These are phyloP conservation scores for Menidia menidia DNA, from an alignment of 2,797 vertebrate species.

Conservation along the genomic window DNA sequence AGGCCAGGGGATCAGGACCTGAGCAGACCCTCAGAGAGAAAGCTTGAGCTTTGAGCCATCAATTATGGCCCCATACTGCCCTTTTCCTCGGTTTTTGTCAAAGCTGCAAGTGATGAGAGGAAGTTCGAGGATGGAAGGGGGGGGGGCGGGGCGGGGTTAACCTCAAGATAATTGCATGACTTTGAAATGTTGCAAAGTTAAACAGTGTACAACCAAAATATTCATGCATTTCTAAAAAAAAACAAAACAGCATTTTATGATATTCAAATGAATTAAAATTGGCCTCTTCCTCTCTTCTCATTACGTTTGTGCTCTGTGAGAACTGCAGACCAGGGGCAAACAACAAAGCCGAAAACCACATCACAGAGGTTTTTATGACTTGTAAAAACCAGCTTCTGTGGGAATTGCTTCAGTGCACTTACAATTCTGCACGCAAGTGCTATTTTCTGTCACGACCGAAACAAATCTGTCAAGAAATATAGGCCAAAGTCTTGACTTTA, in stretches of 20 bases:
- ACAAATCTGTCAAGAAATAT: conserved; percentile 71
- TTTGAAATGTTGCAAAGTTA: conserved; percentile 40
- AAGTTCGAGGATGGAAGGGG: background rate
- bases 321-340: conserved; percentile 57
- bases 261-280: conserved; percentile 50
- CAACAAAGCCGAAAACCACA: conserved; percentile 66
- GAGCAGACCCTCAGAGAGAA: conserved; percentile 78
- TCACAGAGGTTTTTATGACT: conserved; percentile 75
- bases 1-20: conserved; percentile 81
- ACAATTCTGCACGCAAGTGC: conserved; percentile 60
- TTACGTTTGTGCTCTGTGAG: conserved; percentile 52
- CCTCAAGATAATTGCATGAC: conserved; percentile 14
- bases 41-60: conserved; percentile 74
- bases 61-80: conserved; percentile 65
- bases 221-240: conserved; percentile 19
- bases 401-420: conserved; percentile 63
- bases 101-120: conserved; percentile 32
- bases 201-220: conserved; percentile 34
- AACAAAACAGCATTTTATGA: conserved; percentile 14
- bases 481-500: conserved; percentile 70
- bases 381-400: conserved; percentile 68
- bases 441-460: conserved; percentile 64
- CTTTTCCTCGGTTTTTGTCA: conserved; percentile 43
- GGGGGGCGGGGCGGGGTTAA: background rate
- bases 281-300: conserved; percentile 44